Base-by-base conservation (phyloP, 2,113 vertebrate genomes). In the Syngnathus floridae region DNA sequence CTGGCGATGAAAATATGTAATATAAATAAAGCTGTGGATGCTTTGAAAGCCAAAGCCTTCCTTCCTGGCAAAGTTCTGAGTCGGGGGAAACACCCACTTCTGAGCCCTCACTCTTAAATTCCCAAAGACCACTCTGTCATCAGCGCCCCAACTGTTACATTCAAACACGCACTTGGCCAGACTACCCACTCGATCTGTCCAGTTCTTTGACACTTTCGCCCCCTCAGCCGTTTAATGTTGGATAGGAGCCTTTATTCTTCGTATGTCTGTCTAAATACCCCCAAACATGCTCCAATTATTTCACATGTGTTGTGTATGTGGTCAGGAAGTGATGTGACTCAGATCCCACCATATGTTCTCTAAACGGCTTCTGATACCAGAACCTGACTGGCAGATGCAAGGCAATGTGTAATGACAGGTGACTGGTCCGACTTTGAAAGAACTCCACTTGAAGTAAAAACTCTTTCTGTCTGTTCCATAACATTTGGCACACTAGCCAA, bases 121-220 rank as follows among this genome's bases (percentile, higher is more conserved):
- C 89, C 89, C 88, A 90, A 88, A 92, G 88, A 91, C 88, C 82
- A 79, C 87, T 90, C 90, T 93, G 91, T 91, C 90, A 92, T 90
- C 91, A 87, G 79, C 74, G 77, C 89, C 87, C 89, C 90, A 93
- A 91, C 90, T 93, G 91, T 84, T 87, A 62, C 83, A 79, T 82
- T 85, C 83, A 90, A 89, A 90, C 88, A 88, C 66, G 80, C 86
- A 85, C 73, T 84, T 77, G 72, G 79, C 74, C 36, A 26, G 69
- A 62, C 45, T 58, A 6, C 72, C 65, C 61, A 67, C 66, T 74
- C 59, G 66, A 70, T 76, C 67, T 74, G 71, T 62, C 63, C 59
- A 31, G 45, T 66, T 74, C 77, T 84, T 58, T 46, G 71, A 78
- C 70, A 74, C 75, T 70, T 77, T 77, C 57, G 43, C 80, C 80